A percentile compares a stretch with the other conserved stretches of the same genome.
phyloP scores from a whole-genome alignment of 2,113 vertebrate genomes.

The Scomber scombrus region DNA sequence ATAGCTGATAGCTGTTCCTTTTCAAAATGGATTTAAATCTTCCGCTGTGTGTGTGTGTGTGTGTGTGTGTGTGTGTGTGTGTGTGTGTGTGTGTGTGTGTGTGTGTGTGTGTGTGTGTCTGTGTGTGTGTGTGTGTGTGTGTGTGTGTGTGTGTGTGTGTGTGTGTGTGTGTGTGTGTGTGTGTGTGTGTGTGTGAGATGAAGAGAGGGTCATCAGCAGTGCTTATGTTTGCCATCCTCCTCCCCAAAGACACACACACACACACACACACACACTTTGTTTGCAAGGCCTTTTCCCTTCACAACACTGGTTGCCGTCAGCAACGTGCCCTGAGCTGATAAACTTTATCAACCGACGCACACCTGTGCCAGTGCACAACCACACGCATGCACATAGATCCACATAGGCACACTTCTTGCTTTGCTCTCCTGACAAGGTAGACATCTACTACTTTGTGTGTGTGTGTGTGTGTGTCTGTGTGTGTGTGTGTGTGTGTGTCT shows the following conservation, averaged over 20 bases:
- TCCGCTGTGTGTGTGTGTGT: not conserved
- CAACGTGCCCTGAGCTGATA: slow-evolving; percentile 76
- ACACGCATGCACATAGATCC: slow-evolving; percentile 27
- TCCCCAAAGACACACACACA: slow-evolving; percentile 27
- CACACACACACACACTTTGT: slow-evolving; percentile 56
- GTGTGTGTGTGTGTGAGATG: slow-evolving; percentile 20
- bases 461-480: not conserved
- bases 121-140: not conserved
- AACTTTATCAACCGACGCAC: slow-evolving; percentile 78
- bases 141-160: not conserved
- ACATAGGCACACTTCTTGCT: slow-evolving; percentile 44
- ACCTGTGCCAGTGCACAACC: slow-evolving; percentile 64
- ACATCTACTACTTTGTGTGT: slow-evolving; percentile 33
- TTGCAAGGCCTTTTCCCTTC: slow-evolving; percentile 69
- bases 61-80: not conserved
- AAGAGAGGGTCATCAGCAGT: slow-evolving; percentile 52
- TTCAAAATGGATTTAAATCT: slow-evolving; percentile 58
- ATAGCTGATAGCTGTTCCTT: slow-evolving; percentile 56
- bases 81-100: slow-evolving; percentile 15
- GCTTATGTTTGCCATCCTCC: slow-evolving; percentile 32
- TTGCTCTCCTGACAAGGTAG: slow-evolving; percentile 50
- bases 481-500: not conserved
- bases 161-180: slow-evolving; percentile 3
- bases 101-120: slow-evolving; percentile 1
- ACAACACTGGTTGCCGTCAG: slow-evolving; percentile 59